These are phyloP conservation scores for Arenaria interpres DNA, from an alignment of 2,113 vertebrate genomes.

Conservation along the genomic window DNA sequence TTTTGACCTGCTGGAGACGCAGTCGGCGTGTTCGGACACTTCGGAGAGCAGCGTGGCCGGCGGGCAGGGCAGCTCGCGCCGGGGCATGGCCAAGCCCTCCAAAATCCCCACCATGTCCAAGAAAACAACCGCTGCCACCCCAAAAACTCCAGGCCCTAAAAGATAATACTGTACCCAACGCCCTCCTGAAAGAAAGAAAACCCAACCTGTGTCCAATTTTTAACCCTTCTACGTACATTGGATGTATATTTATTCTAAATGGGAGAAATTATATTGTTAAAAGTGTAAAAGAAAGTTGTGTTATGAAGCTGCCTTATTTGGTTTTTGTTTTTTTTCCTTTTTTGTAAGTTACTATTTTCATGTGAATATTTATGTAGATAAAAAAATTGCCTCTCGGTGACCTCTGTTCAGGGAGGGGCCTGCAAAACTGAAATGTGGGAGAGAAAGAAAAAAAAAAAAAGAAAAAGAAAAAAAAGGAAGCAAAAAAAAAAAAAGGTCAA, in stretches of 20 bases:
- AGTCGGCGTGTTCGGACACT: slow-evolving; percentile 93
- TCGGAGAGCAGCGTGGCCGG: slow-evolving; percentile 89
- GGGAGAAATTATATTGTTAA: slow-evolving; percentile 85
- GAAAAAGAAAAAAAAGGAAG: slow-evolving; percentile 10
- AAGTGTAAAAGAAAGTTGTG: slow-evolving; percentile 84
- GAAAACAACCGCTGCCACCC: slow-evolving; percentile 84
- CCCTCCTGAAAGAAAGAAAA: background rate
- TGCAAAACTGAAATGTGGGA: slow-evolving; percentile 70
- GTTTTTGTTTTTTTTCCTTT: slow-evolving; percentile 76
- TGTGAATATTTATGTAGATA: slow-evolving; percentile 90
- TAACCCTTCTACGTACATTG: slow-evolving; percentile 75
- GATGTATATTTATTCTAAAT: slow-evolving; percentile 84
- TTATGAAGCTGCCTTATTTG: slow-evolving; percentile 96
- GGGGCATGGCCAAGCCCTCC: slow-evolving; percentile 85
- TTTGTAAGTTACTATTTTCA: slow-evolving; percentile 97
- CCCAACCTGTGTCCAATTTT: slow-evolving; percentile 53
- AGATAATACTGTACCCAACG: slow-evolving; percentile 78
- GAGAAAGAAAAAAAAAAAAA: slow-evolving; percentile 40
- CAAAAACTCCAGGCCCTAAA: slow-evolving; percentile 85
- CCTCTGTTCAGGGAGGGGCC: slow-evolving; percentile 68
- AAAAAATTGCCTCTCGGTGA: slow-evolving; percentile 72
- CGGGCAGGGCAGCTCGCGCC: slow-evolving; percentile 76
- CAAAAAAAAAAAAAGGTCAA: slow-evolving; percentile 19
- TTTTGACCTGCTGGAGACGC: slow-evolving; percentile 91
- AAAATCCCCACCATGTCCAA: slow-evolving; percentile 98